Conservation (phyloP, 1,140 invertebrate genomes). For the Cardiocondyla obscurior region DNA sequence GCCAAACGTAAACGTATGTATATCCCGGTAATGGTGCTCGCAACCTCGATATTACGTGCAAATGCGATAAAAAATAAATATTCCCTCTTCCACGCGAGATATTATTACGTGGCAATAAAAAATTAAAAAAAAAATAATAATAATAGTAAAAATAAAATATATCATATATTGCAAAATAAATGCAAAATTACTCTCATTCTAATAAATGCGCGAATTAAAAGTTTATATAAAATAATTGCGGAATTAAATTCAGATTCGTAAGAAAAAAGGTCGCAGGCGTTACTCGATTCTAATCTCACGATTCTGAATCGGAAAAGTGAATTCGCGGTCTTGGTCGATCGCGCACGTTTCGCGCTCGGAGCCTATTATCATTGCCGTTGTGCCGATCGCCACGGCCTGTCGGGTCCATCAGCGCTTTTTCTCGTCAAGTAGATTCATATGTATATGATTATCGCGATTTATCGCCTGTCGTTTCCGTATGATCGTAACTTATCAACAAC, state of each 20-base stretch:
- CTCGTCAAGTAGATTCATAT: neutral
- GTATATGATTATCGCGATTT: slow-evolving; percentile 18
- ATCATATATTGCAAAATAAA: no score
- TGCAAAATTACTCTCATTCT: no score
- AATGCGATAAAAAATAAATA: slow-evolving; percentile 21
- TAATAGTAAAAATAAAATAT: no score
- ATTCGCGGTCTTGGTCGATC: neutral
- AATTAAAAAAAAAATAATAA: no score
- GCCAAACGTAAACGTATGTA: slow-evolving; percentile 18
- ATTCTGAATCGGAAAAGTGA: neutral
- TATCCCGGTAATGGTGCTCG: slow-evolving; percentile 8
- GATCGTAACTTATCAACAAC: slow-evolving; percentile 14
- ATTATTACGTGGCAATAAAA: neutral
- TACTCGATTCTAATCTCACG: neutral
- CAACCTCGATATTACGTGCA: slow-evolving; percentile 17
- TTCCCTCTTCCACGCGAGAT: no score
- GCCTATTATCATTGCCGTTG: neutral
- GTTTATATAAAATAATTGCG: neutral
- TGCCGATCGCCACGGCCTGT: neutral
- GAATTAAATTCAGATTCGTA: neutral
- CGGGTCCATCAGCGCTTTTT: neutral
- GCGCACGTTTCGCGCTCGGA: neutral
- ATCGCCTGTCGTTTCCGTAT: neutral
- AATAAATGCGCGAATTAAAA: neutral
- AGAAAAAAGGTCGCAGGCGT: no score